These are phyloP conservation scores for Papilio helenus DNA, from an alignment of 1,140 invertebrate genomes.

Conservation along the genomic window DNA sequence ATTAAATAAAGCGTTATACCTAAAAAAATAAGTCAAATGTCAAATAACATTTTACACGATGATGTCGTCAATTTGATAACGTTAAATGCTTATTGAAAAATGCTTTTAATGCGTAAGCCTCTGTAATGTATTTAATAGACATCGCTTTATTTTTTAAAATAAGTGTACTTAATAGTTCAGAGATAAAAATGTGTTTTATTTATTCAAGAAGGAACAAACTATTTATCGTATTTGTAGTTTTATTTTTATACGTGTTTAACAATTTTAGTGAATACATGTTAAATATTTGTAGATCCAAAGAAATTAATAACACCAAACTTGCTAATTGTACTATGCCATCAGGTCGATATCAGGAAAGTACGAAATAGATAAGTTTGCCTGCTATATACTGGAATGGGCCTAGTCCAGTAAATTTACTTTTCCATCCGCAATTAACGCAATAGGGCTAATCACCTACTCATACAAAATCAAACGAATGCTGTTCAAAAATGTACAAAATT, in stretches of 20 bases:
- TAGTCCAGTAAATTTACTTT: no score
- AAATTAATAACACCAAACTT: no score
- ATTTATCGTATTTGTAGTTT: background rate
- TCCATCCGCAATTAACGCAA: no score
- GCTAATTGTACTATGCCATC: no score
- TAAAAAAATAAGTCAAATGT: slow-evolving; percentile 6
- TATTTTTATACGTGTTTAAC: background rate
- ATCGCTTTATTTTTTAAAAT: background rate
- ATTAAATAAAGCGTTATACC: background rate
- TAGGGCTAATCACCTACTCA: no score
- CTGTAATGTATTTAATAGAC: slow-evolving; percentile 12
- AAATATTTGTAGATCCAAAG: no score
- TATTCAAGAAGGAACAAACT: background rate
- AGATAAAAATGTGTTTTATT: background rate
- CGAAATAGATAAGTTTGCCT: background rate
- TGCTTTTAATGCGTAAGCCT: background rate
- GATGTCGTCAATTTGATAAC: background rate
- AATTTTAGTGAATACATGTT: no score
- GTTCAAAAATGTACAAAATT: background rate
- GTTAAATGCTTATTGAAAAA: background rate
- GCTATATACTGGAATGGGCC: no score
- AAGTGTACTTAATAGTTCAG: background rate
- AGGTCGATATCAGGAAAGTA: background rate
- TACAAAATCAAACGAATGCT: no score
- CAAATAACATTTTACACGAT: slow-evolving; percentile 4